Evolutionary conservation across 2,113 vertebrate species (phyloP), one percentile per base, ranked within the genome.

Genomic region (Lipophrys pholis): DNA sequence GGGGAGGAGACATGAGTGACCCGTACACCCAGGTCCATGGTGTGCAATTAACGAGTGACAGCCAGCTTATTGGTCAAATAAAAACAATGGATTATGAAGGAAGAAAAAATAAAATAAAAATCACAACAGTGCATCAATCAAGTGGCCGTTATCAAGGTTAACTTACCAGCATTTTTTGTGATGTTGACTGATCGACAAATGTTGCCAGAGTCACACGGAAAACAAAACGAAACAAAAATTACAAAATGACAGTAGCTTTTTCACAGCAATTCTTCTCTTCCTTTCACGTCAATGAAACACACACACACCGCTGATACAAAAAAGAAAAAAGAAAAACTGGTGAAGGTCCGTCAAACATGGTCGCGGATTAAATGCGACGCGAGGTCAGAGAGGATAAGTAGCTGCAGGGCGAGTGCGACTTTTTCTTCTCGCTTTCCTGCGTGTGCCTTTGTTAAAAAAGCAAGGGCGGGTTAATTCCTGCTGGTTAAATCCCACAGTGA

Each of bases 121-220:
- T 91, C 85, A 92, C 83, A 92, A 87, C 77, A 92, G 91, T 92
- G 90, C 91, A 94, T 90, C 87, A 92, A 93, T 92, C 87, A 90
- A 88, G 85, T 89, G 91, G 87, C 88, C 81, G 85, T 91, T 91
- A 88, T 91, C 88, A 93, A 93, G 84, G 87, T 90, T 81, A 85
- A 94, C 93, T 94, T 94, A 95, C 93, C 94, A 94, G 93, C 93
- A 95, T 94, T 93, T 95, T 95, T 92, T 94, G 93, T 80, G 93
- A 94, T 84, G 93, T 94, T 87, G 93, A 95, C 94, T 95, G 93
- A 93, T 91, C 87, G 92, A 93, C 90, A 93, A 94, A 93, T 92
- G 92, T 94, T 85, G 90, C 92, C 93, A 94, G 93, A 93, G 88
- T 92, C 88, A 94, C 92, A 94, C 90, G 90, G 90, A 92, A 93